Evolutionary conservation across 1,140 invertebrate species (phyloP).

Genomic region (Drosophila dunni): DNA sequence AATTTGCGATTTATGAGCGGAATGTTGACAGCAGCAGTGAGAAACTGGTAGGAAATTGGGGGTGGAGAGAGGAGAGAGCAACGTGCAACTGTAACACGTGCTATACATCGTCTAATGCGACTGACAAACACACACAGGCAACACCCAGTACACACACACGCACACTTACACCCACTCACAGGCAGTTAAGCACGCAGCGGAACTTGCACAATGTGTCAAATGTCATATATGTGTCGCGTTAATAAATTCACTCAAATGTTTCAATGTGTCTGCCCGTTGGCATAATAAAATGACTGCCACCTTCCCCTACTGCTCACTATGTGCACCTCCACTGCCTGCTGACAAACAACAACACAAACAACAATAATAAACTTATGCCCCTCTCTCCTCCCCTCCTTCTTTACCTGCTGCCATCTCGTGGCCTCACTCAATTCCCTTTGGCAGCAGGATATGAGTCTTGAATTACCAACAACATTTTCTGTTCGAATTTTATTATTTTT

Average conservation of each 20-base stretch:
- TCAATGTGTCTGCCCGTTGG: conserved; percentile 67
- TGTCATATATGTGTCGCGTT: conserved; percentile 80
- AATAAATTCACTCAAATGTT: conserved; percentile 83
- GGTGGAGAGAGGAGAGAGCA: not conserved
- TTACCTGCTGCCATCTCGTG: not conserved
- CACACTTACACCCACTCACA: conserved; percentile 13
- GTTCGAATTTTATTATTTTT: conserved; percentile 28
- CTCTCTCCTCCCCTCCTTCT: no score
- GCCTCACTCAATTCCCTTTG: conserved; percentile 26
- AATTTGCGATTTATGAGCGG: conserved; percentile 81
- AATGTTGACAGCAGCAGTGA: conserved; percentile 55
- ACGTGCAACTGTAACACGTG: conserved; percentile 65
- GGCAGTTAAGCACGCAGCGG: conserved; percentile 44
- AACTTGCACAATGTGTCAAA: conserved; percentile 80
- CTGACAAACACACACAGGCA: conserved; percentile 55
- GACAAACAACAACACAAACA: not conserved
- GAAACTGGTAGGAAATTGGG: not conserved
- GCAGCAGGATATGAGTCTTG: conserved; percentile 23
- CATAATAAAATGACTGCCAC: conserved; percentile 61
- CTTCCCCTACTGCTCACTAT: not conserved
- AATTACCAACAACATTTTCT: conserved; percentile 26
- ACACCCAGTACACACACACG: not conserved
- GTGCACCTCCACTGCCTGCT: not conserved
- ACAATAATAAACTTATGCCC: no score
- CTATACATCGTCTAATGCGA: conserved; percentile 73